Percentiles rank a stretch among this genome's conserved stretches.
Evolutionary conservation across 2,113 vertebrate genomes (phyloP).

Genomic region (Gasterosteus nipponicus): DNA sequence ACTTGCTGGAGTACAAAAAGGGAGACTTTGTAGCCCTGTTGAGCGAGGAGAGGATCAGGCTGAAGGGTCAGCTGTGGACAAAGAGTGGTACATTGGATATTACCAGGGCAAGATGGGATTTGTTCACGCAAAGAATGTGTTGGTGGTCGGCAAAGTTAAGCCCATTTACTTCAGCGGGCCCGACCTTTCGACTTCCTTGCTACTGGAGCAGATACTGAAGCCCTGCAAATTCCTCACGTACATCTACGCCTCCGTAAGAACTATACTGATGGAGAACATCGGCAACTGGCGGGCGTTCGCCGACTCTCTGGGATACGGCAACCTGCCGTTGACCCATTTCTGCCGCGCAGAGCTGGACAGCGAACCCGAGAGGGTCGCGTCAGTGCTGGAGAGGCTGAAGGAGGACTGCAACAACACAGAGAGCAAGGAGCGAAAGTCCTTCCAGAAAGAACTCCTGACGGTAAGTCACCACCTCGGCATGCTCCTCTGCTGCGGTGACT

Average conservation of each 20-base stretch:
- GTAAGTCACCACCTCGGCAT: constrained; percentile 79
- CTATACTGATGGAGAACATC: constrained; percentile 95
- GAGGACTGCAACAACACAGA: constrained; percentile 93
- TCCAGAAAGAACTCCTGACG: constrained; percentile 95
- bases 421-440: constrained; percentile 92
- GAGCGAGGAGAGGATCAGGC: constrained; percentile 92
- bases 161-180: constrained; percentile 88
- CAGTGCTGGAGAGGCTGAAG: constrained; percentile 93
- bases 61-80: constrained; percentile 95
- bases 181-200: constrained; percentile 87
- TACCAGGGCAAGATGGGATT: constrained; percentile 92
- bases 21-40: constrained; percentile 90
- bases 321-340: constrained; percentile 89
- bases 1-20: constrained; percentile 95
- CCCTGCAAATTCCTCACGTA: constrained; percentile 97
- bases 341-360: constrained; percentile 91
- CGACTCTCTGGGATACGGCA: constrained; percentile 88
- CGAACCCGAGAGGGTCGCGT: constrained; percentile 92
- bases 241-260: constrained; percentile 95
- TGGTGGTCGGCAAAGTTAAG: constrained; percentile 88
- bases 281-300: constrained; percentile 93
- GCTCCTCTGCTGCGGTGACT: constrained; percentile 20
- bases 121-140: constrained; percentile 92
- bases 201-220: constrained; percentile 93
- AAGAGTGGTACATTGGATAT: constrained; percentile 97